Conservation (phyloP, 2,113 vertebrate genomes). For the Psophia crepitans region DNA sequence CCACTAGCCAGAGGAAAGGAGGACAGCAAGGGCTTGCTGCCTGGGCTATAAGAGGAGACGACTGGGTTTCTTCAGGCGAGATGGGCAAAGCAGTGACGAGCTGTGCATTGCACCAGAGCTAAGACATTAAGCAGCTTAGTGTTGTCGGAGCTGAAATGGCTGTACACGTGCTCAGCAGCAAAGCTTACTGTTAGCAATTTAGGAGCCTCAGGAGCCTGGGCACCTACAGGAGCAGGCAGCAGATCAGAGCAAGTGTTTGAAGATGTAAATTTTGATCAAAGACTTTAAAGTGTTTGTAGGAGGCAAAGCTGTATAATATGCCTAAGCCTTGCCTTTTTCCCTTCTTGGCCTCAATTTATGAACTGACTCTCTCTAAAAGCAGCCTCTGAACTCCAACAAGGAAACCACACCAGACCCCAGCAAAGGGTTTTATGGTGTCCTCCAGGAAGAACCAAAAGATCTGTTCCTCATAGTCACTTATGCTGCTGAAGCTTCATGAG, state of each 20-base stretch:
- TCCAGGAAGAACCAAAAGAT: neutral
- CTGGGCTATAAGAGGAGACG: neutral
- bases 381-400: neutral
- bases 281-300: neutral
- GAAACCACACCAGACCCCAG: neutral
- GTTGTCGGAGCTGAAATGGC: neutral
- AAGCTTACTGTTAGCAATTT: neutral
- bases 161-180: neutral
- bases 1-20: neutral
- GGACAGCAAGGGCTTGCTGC: neutral
- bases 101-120: neutral
- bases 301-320: neutral
- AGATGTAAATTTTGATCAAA: neutral
- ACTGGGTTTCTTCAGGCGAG: neutral
- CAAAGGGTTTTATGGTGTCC: neutral
- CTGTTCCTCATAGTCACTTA: neutral
- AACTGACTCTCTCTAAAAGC: neutral
- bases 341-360: neutral
- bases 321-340: neutral
- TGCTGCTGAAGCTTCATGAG: neutral
- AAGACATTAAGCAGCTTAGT: constrained; percentile 46
- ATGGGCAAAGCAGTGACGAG: neutral
- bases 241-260: neutral
- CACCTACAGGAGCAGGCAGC: neutral
- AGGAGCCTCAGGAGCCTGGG: neutral